Percentiles rank a stretch among this genome's conserved stretches.
These are phyloP conservation scores for Melanerpes formicivorus DNA, from an alignment of 2,113 vertebrate genomes.

Conservation along the genomic window DNA sequence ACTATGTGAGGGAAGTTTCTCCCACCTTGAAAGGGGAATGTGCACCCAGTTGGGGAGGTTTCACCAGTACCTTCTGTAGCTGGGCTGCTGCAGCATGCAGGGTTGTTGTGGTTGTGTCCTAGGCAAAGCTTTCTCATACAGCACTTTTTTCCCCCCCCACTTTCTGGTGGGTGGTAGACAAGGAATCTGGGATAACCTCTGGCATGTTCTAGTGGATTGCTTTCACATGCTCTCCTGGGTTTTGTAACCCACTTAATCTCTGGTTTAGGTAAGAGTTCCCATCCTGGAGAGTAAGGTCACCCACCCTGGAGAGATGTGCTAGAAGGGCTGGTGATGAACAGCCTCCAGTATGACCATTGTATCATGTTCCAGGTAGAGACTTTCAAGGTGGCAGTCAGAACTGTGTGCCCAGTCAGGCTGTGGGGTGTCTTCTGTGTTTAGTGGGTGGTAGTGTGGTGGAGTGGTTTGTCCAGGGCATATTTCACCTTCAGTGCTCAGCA, in stretches of 20 bases:
- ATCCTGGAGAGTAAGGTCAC: neutral
- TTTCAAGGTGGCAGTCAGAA: neutral
- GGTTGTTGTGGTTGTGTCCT: neutral
- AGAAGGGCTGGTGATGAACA: neutral
- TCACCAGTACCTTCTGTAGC: neutral
- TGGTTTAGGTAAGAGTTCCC: neutral
- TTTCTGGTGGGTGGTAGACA: neutral
- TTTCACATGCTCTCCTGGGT: neutral
- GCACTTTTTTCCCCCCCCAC: neutral
- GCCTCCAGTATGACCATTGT: neutral
- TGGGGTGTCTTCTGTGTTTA: neutral
- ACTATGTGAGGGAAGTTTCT: neutral
- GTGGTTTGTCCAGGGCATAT: neutral
- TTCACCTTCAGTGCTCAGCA: neutral
- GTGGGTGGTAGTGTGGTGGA: neutral
- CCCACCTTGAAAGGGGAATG: neutral
- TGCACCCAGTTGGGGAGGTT: neutral
- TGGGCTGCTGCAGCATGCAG: neutral
- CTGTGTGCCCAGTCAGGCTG: neutral
- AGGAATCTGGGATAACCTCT: rapidly evolving
- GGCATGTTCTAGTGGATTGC: neutral
- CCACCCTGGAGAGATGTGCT: neutral
- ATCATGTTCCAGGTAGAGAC: neutral
- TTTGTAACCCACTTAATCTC: neutral
- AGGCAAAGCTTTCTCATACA: neutral